Evolutionary conservation across 2,797 vertebrate genomes (phyloP), one percentile per base, ranked within the genome.

Genomic region (Neosilurus mollespiculum): DNA sequence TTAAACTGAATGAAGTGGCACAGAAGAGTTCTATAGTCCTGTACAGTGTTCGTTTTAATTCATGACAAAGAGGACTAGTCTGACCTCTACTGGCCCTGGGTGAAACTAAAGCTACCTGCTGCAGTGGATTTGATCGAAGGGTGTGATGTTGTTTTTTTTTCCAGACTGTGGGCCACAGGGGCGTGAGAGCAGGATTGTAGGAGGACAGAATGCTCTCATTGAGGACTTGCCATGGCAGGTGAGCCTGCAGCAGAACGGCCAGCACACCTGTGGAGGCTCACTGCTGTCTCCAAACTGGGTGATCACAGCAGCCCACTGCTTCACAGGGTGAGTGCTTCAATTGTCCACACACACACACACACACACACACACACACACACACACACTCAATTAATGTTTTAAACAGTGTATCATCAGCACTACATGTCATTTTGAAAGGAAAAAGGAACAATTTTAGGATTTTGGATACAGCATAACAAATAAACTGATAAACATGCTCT

Each of bases 191-290:
- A 95, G 97, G 0, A 95, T 99, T 64, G 93, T 99, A 34, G 97
- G 97, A 0, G 97, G 97, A 2, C 80, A 81, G 0, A 87, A 91
- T 1, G 93, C 96, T 0, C 0, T 82, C 6, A 96, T 97, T 77
- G 90, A 95, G 66, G 80, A 94, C 0, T 97, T 95, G 95, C 97
- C 97, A 0, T 99, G 97, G 98, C 97, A 98, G 92, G 96, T 96
- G 84, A 98, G 97, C 87, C 53, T 98, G 89, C 96, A 95, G 90
- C 93, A 93, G 84, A 85, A 89, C 16, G 94, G 89, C 0, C 93
- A 94, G 4, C 98, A 99, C 78, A 85, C 93, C n/a, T 98, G 97
- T 14, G 97, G 97, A 2, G 97, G 97, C 5, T 95, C 96, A 34
- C 90, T 99, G 88, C 90, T 99, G 80, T 93, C 93, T 4, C 86